Conservation (phyloP, 2,797 vertebrate species). For the Clarias platycephalus region DNA sequence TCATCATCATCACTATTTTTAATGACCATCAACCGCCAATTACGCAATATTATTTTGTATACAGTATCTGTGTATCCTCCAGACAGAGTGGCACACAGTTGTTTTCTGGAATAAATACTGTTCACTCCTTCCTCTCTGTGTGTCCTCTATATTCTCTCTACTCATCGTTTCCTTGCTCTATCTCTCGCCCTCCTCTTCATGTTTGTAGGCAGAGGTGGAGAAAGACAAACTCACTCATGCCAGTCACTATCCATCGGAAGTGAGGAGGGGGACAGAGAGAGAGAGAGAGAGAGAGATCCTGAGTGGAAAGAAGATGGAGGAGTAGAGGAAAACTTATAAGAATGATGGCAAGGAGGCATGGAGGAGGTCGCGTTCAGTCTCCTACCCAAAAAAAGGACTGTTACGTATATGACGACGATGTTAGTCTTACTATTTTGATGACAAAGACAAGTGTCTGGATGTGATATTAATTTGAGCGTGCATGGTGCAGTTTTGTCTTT, state of each 20-base stretch:
- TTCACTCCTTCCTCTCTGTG: background rate
- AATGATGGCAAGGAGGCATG: constrained; percentile 15
- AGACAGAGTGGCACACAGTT: background rate
- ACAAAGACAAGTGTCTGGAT: constrained; percentile 36
- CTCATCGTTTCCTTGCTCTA: constrained; percentile 4
- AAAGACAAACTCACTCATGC: constrained; percentile 11
- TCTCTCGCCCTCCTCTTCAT: background rate
- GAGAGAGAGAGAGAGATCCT: background rate
- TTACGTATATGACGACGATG: background rate
- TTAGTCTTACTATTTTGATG: constrained; percentile 9
- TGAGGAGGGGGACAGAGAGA: background rate
- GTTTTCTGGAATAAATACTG: background rate
- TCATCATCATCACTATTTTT: no score
- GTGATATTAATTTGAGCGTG: constrained; percentile 13
- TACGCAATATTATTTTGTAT: background rate
- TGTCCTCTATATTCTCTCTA: background rate
- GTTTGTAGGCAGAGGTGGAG: constrained; percentile 27
- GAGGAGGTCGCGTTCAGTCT: background rate
- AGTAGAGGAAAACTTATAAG: constrained; percentile 12
- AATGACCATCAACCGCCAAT: background rate
- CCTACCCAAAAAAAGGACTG: background rate
- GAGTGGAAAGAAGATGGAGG: constrained; percentile 24
- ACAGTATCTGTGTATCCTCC: background rate
- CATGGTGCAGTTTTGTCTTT: constrained; percentile 23
- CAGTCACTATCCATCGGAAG: constrained; percentile 27